Conservation (phyloP, 2,888 invertebrate genomes). For the Scaptomyza tumidula region DNA sequence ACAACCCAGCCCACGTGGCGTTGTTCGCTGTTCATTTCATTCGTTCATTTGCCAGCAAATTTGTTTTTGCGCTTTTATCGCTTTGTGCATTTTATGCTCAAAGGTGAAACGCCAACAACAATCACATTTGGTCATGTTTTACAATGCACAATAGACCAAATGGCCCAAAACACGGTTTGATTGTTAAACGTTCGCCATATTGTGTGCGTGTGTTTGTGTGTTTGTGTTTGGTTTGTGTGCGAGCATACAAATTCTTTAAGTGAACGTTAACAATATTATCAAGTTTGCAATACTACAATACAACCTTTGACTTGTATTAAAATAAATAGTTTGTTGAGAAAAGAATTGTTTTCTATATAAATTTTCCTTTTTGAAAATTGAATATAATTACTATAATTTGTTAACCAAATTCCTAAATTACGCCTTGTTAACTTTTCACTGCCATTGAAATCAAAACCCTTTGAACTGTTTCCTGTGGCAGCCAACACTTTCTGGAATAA, state of each 20-base stretch:
- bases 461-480: background rate
- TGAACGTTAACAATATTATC: too few species aligned
- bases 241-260: too few species aligned
- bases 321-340: too few species aligned
- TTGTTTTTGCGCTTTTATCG: constrained; percentile 57
- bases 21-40: constrained; percentile 59
- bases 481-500: background rate
- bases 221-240: background rate
- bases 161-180: constrained; percentile 14
- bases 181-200: constrained; percentile 2
- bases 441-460: background rate
- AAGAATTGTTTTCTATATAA: too few species aligned
- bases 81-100: constrained; percentile 59
- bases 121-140: constrained; percentile 48
- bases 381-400: too few species aligned
- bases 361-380: too few species aligned
- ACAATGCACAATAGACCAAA: constrained; percentile 46
- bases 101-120: constrained; percentile 59
- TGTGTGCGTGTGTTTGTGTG: background rate
- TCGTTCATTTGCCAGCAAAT: constrained; percentile 54
- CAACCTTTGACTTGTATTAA: too few species aligned
- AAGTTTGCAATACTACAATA: too few species aligned
- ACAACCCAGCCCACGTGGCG: constrained; percentile 38
- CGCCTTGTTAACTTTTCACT: too few species aligned
- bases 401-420: too few species aligned